A percentile compares a stretch with the other conserved stretches of the same genome.
phyloP scores from a whole-genome alignment of 2,113 vertebrate species.

The Jacana jacana region DNA sequence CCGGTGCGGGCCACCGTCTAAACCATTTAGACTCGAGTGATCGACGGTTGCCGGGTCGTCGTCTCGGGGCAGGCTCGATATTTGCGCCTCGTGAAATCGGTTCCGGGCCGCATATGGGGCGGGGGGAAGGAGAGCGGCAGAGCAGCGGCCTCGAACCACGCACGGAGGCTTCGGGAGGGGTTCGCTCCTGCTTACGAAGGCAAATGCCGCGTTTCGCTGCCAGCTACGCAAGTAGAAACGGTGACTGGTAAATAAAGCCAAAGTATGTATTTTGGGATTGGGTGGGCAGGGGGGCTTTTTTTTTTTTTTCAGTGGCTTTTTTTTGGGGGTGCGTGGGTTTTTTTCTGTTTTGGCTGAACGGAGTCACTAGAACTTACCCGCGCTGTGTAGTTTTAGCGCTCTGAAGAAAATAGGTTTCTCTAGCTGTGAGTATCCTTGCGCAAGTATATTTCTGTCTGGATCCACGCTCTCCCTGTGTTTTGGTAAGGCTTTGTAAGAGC shows the following conservation, averaged over 20 bases:
- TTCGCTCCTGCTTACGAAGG: neutral
- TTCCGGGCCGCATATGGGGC: no score
- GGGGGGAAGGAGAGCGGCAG: neutral
- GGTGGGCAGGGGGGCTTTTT: neutral
- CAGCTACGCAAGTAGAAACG: neutral
- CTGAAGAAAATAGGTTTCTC: neutral
- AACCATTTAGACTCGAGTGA: neutral
- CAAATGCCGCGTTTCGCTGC: neutral
- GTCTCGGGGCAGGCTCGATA: neutral
- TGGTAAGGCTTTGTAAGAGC: neutral
- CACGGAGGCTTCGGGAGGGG: neutral
- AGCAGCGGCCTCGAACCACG: neutral
- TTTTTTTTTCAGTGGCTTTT: no score
- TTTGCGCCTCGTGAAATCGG: neutral
- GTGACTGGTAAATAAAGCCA: neutral
- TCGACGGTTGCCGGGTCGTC: neutral
- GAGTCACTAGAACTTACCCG: neutral
- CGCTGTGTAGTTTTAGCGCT: neutral
- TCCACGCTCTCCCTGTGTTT: neutral
- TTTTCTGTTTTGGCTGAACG: neutral
- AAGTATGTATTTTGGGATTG: neutral
- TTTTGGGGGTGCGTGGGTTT: neutral
- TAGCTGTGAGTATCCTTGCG: neutral
- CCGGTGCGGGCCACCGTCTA: rapidly evolving
- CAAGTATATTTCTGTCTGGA: neutral